A percentile compares a stretch with the other conserved stretches of the same genome.
Conservation (phyloP, 1,140 invertebrate species). For the Sitophilus oryzae region DNA sequence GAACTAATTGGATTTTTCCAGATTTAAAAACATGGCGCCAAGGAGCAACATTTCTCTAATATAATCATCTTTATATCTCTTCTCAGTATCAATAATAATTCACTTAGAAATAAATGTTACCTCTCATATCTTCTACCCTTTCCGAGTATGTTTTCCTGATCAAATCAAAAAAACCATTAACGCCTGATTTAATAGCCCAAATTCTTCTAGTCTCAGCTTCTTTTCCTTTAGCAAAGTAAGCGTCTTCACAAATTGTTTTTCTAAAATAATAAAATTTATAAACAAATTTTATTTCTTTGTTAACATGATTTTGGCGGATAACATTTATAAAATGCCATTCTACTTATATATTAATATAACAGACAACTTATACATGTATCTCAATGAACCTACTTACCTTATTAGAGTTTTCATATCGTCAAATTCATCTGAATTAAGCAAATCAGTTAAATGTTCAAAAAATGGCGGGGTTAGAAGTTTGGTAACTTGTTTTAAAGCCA, state of each 20-base stretch:
- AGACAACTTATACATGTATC: too few species aligned
- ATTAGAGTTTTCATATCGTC: constrained; percentile 30
- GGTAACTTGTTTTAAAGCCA: constrained; percentile 58
- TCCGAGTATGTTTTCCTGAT: constrained; percentile 72
- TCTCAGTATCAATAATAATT: constrained; percentile 17
- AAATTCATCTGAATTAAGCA: constrained; percentile 32
- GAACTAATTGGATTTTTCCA: too few species aligned
- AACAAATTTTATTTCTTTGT: constrained; percentile 49
- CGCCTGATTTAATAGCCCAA: constrained; percentile 73
- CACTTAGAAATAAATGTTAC: constrained; percentile 47
- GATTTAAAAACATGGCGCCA: too few species aligned
- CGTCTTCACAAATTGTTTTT: constrained; percentile 67
- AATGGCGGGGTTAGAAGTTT: constrained; percentile 52
- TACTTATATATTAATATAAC: too few species aligned
- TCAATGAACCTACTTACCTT: constrained; percentile 18
- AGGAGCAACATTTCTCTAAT: too few species aligned
- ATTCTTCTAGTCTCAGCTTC: constrained; percentile 72
- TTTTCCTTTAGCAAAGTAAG: constrained; percentile 54
- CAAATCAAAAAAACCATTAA: constrained; percentile 71
- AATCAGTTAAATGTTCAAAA: constrained; percentile 43
- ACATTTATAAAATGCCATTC: too few species aligned
- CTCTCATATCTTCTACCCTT: constrained; percentile 67
- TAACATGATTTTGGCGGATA: too few species aligned
- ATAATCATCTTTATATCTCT: constrained; percentile 6
- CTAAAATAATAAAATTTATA: constrained; percentile 4